Evolutionary conservation across 2,113 vertebrate genomes (phyloP), one percentile per base, ranked within the genome.

Genomic region (Tachysurus fulvidraco): DNA sequence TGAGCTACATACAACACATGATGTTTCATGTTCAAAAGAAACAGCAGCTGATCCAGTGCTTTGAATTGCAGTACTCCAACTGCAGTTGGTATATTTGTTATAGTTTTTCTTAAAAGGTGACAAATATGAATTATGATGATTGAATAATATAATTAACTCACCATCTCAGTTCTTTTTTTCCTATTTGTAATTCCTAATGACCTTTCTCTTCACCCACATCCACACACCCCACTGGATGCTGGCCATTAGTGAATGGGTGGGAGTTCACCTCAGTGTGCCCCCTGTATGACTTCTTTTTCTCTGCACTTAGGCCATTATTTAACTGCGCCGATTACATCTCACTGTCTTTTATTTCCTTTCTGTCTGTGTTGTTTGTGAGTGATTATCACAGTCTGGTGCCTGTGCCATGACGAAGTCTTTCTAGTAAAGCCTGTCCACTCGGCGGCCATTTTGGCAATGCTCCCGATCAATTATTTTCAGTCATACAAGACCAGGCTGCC

Each of bases 341-440:
- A 82, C 79, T 85, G 60, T 69, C 87, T 84, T 88, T 90, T 86
- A 85, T 86, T 83, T 83, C 84, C 71, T 67, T 84, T 84, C 12
- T 83, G 88, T 23, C 83, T 64, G 44, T 83, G 82, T 91, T 88
- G 90, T 88, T 83, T 90, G 88, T 86, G 36, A 88, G 85, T 88
- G 80, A 91, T 91, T 89, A 93, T 90, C 90, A 83, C 88, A 88
- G 89, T 83, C 77, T 88, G 90, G 88, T 59, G 85, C 79, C 87
- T 76, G 41, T 83, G 82, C 60, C 84, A 87, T 81, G 79, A 87
- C 83, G 59, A 89, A 89, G 84, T 60, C 55, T 19, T 80, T 30
- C 54, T 81, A 41, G 55, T 81, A 60, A 81, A 60, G n/a, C 44
- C 57, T 81, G 55, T 60, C 78, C 12, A 16, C 78, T 44, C 55